Percentiles rank a stretch among this genome's conserved stretches.
phyloP scores from a whole-genome alignment of 1,140 invertebrate species.

The Maconellicoccus hirsutus region DNA sequence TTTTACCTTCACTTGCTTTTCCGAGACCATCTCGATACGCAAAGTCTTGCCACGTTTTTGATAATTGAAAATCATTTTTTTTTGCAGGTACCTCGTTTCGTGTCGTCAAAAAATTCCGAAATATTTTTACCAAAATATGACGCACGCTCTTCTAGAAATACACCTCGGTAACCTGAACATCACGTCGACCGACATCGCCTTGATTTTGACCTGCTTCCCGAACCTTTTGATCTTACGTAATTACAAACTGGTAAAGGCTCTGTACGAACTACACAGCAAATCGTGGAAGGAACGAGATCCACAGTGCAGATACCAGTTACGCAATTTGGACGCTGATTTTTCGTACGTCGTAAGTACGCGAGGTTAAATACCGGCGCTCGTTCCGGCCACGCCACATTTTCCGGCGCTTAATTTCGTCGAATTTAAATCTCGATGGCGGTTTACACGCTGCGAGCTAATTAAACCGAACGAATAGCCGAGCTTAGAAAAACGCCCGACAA shows the following conservation, averaged over 20 bases:
- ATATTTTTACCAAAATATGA: background rate
- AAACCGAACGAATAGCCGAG: too few species aligned
- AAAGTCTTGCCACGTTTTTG: too few species aligned
- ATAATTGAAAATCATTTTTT: too few species aligned
- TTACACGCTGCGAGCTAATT: too few species aligned
- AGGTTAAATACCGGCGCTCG: too few species aligned
- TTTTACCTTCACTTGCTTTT: too few species aligned
- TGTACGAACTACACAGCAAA: constrained; percentile 29
- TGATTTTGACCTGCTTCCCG: constrained; percentile 27
- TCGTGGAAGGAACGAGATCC: constrained; percentile 27
- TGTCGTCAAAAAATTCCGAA: constrained; percentile 9
- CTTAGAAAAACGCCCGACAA: too few species aligned
- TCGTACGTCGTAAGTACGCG: constrained; percentile 32
- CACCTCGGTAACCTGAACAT: constrained; percentile 30
- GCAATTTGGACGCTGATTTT: constrained; percentile 33
- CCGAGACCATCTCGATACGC: too few species aligned
- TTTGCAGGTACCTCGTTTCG: too few species aligned
- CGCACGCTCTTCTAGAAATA: constrained; percentile 27
- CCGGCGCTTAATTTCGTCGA: too few species aligned
- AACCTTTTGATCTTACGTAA: constrained; percentile 29
- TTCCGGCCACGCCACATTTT: too few species aligned
- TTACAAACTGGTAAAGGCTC: constrained; percentile 31
- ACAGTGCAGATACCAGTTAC: constrained; percentile 29
- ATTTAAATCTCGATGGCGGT: too few species aligned
- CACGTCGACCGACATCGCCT: constrained; percentile 26